phyloP scores from a whole-genome alignment of 2,888 invertebrate genomes.

The Cactoblastis cactorum region DNA sequence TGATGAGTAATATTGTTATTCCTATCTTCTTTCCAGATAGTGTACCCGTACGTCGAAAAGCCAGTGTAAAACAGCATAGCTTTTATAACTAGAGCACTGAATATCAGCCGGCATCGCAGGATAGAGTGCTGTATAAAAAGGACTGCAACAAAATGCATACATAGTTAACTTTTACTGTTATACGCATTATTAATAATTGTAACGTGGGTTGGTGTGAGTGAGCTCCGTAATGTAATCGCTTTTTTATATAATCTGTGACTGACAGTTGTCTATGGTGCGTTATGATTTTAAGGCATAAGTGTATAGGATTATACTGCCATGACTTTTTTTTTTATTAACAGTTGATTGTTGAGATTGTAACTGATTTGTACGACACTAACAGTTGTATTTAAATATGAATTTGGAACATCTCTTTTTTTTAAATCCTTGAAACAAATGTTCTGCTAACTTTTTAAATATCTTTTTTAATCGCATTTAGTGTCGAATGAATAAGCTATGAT shows the following conservation, averaged over 20 bases:
- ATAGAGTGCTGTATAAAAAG: constrained; percentile 52
- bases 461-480: background rate
- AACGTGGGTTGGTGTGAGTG: constrained; percentile 63
- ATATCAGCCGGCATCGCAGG: constrained; percentile 44
- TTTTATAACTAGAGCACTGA: constrained; percentile 51
- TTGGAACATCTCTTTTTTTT: background rate
- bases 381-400: background rate
- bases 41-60: constrained; percentile 47
- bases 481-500: background rate
- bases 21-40: constrained; percentile 43
- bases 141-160: constrained; percentile 60
- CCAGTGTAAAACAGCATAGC: constrained; percentile 61
- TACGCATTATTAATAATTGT: constrained; percentile 53
- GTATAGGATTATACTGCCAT: constrained; percentile 4
- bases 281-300: constrained; percentile 22
- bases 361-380: background rate
- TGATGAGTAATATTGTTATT: background rate
- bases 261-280: constrained; percentile 31
- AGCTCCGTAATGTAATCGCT: constrained; percentile 56
- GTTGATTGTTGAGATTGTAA: background rate
- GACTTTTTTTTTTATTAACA: background rate
- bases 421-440: too few species aligned
- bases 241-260: constrained; percentile 38
- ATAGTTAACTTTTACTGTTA: constrained; percentile 63
- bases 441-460: too few species aligned